Evolutionary conservation across 2,888 invertebrate genomes (phyloP), one percentile per base, ranked within the genome.

Genomic region (Allacma fusca): DNA sequence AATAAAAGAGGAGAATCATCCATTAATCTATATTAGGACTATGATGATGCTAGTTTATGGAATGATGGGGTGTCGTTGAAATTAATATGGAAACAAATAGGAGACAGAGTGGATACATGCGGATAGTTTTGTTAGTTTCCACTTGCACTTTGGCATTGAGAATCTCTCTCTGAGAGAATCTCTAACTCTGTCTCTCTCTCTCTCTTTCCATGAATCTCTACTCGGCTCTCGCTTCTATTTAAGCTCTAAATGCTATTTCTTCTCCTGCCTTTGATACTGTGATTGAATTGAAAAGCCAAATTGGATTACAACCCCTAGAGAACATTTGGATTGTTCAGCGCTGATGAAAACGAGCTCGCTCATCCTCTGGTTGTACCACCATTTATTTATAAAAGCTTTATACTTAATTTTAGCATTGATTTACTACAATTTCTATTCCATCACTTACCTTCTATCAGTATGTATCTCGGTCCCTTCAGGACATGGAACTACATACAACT

Each of bases 221-320:
- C 68, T 68, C 34, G 34, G 34, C 34, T 68, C 24, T 26, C 50
- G 44, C 62, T 59, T 23, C 71, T 70, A 57, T 70, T 59, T 77
- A 73, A 73, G 73, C 73, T 62, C 73, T 73, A 73, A 73, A 73
- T 64, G 34, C 73, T 73, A 62, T 62, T 59, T 50, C 70, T 68
- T 70, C 76, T 78, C 75, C 80, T 64, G 75, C 80, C 80, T 77
- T 82, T 83, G 81, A 82, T 82, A 83, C 81, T 82, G 78, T 84
- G 84, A 84, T 84, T 84, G 84, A 84, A 84, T 84, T 84, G 84
- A 84, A 84, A 83, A 84, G 82, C 82, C 84, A 84, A 84, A 84
- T 84, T 84, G 84, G 82, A 84, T 84, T 84, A 84, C 83, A 84
- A 81, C 83, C 84, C 83, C 84, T 81, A 83, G 84, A 84, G 84